Evolutionary conservation across 2,888 invertebrate species (phyloP), one percentile per base, ranked within the genome.

Genomic region (Carabus problematicus): DNA sequence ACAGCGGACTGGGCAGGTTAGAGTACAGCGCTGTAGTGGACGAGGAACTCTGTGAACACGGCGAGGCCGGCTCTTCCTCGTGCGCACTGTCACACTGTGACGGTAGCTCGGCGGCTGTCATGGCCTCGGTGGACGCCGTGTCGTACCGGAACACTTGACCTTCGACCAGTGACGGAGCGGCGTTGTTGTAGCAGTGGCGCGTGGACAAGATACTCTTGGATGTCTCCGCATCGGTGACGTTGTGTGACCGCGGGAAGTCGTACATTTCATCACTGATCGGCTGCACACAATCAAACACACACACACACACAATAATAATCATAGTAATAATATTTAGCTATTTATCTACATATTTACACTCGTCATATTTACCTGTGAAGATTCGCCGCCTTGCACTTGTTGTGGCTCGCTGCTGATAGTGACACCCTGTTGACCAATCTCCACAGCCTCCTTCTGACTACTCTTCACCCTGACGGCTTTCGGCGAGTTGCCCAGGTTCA

Each of bases 211-310:
- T 77, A 54, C 75, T 75, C 9, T 76, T 73, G 40, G 73, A 76
- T 3, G 75, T 74, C 47, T 75, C 74, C 42, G 76, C 72, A 19
- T 80, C 79, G 41, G 70, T 76, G 58, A 80, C 76, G 76, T 88
- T 85, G 78, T 89, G 89, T 39, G 89, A 89, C 72, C 90, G 84
- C 14, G 91, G 90, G 80, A 91, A 89, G 78, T 91, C 91, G 75
- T 91, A 90, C 76, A 86, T 85, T 70, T 87, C 89, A 76, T 89
- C 88, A 3, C 76, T 76, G n/a, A 77, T 70, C 8, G 76, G 49
- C 70, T 75, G 63, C 1, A 52, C 14, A 52, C 8, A 52, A 52
- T 9, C 11, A 47, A 1, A 47, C 11, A 2, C 12, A n/a, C 18
- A 18, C 8, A 49, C 8, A 49, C 7, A 9, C n/a, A n/a, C n/a